A percentile compares a stretch with the other conserved stretches of the same genome.
Conservation (phyloP, 2,888 invertebrate genomes). For the Hemicrepidius hirtus region DNA sequence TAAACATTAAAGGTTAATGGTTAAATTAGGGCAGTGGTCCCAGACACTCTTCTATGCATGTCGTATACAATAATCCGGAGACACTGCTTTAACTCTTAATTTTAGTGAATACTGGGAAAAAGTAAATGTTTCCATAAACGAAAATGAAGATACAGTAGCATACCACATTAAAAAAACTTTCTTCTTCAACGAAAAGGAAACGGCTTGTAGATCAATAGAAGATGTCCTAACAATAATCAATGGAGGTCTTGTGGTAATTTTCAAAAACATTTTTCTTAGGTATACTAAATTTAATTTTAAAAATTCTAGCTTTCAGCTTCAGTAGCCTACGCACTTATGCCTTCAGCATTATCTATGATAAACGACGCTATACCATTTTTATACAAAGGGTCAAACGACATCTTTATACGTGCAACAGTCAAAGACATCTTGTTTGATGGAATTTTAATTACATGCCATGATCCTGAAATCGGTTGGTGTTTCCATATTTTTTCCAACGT, state of each 20-base stretch:
- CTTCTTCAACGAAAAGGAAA: slow-evolving; percentile 73
- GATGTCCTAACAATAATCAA: slow-evolving; percentile 76
- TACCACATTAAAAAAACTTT: slow-evolving; percentile 74
- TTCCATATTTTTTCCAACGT: background rate
- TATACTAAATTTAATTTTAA: background rate
- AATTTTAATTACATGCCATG: slow-evolving; percentile 69
- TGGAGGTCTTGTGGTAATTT: slow-evolving; percentile 75
- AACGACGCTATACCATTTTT: slow-evolving; percentile 73
- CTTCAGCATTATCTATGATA: slow-evolving; percentile 47
- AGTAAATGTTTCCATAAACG: slow-evolving; percentile 60
- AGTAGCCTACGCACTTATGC: slow-evolving; percentile 50
- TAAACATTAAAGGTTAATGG: no score
- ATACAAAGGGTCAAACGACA: slow-evolving; percentile 73
- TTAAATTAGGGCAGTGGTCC: no score
- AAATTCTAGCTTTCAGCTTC: slow-evolving; percentile 59
- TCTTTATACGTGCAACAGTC: slow-evolving; percentile 74
- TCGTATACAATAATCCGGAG: no score
- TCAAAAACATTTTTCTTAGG: background rate
- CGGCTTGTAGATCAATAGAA: slow-evolving; percentile 71
- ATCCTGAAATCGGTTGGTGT: slow-evolving; percentile 71
- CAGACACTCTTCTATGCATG: no score
- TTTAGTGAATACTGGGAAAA: slow-evolving; percentile 60
- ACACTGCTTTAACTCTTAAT: no score
- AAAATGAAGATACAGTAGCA: slow-evolving; percentile 75
- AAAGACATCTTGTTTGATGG: slow-evolving; percentile 77